A percentile compares a stretch with the other conserved stretches of the same genome.
These are phyloP conservation scores for Mongoloraphidia duomilia DNA, from an alignment of 2,888 invertebrate species.

Conservation along the genomic window DNA sequence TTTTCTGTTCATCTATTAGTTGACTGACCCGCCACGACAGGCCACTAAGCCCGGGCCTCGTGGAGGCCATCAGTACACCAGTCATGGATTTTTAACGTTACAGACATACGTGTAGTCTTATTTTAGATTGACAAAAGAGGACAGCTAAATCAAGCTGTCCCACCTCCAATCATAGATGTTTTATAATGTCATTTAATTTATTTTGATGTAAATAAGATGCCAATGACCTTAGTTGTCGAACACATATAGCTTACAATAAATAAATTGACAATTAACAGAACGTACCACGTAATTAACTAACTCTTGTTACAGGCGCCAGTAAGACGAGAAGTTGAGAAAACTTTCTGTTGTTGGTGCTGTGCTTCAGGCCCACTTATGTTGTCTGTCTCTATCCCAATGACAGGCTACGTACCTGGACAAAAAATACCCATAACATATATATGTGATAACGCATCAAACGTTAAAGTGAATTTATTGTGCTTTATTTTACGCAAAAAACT, in stretches of 20 bases:
- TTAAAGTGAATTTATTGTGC: conserved; percentile 44
- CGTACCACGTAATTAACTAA: neutral
- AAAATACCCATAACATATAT: conserved; percentile 50
- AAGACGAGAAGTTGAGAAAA: conserved; percentile 54
- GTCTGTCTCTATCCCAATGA: conserved; percentile 51
- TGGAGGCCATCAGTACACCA: neutral
- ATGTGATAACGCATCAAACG: conserved; percentile 56
- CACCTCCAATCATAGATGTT: too few relatives aligned
- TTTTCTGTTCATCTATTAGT: neutral
- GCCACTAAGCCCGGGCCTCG: too few relatives aligned
- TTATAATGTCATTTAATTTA: too few relatives aligned
- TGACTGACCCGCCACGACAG: too few relatives aligned
- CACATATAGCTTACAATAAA: neutral
- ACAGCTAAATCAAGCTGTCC: too few relatives aligned
- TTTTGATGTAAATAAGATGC: neutral
- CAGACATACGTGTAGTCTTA: too few relatives aligned
- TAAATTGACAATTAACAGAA: neutral
- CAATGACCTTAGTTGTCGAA: neutral
- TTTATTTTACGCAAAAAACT: conserved; percentile 51
- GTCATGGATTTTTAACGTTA: too few relatives aligned
- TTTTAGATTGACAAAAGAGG: too few relatives aligned
- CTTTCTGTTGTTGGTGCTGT: conserved; percentile 68
- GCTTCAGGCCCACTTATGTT: conserved; percentile 55
- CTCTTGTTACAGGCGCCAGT: conserved; percentile 40
- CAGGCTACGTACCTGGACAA: conserved; percentile 62